Percentiles rank a stretch among this genome's conserved stretches.
Evolutionary conservation across 2,888 invertebrate genomes (phyloP).

Genomic region (Agrotis puta): DNA sequence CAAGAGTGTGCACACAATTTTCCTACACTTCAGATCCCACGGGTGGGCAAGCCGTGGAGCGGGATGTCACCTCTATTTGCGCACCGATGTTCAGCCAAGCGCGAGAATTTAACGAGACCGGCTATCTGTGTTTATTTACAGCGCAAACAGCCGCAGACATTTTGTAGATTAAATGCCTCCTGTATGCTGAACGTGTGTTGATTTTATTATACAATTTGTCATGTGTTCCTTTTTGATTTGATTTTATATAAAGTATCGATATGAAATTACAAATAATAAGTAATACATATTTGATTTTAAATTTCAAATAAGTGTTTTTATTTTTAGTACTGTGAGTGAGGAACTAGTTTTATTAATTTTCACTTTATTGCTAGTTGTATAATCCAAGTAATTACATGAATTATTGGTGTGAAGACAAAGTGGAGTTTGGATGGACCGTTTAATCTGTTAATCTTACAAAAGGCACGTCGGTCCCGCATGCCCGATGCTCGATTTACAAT

Average conservation of each 20-base stretch:
- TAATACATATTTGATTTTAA: constrained; percentile 3
- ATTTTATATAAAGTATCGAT: background rate
- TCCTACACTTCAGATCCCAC: constrained; percentile 53
- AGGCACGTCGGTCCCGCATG: constrained; percentile 41
- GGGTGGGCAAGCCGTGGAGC: constrained; percentile 54
- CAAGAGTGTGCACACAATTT: constrained; percentile 32
- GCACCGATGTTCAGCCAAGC: constrained; percentile 68
- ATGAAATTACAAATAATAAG: too few relatives aligned
- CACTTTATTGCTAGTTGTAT: constrained; percentile 15
- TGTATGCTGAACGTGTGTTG: constrained; percentile 47
- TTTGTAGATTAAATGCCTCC: constrained; percentile 77
- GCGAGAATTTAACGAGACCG: constrained; percentile 83
- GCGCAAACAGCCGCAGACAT: constrained; percentile 77
- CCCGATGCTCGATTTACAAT: constrained; percentile 65
- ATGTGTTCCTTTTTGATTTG: constrained; percentile 15
- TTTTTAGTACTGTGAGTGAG: background rate
- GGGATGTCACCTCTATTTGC: constrained; percentile 69
- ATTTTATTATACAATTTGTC: constrained; percentile 48
- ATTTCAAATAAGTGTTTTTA: background rate
- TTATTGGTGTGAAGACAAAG: constrained; percentile 48
- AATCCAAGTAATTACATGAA: constrained; percentile 50
- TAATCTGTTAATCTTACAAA: constrained; percentile 65
- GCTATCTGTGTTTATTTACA: constrained; percentile 71
- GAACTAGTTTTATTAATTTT: constrained; percentile 17
- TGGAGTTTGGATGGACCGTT: constrained; percentile 42